phyloP scores from a whole-genome alignment of 2,113 vertebrate genomes.

The Psephotus haematonotus region DNA sequence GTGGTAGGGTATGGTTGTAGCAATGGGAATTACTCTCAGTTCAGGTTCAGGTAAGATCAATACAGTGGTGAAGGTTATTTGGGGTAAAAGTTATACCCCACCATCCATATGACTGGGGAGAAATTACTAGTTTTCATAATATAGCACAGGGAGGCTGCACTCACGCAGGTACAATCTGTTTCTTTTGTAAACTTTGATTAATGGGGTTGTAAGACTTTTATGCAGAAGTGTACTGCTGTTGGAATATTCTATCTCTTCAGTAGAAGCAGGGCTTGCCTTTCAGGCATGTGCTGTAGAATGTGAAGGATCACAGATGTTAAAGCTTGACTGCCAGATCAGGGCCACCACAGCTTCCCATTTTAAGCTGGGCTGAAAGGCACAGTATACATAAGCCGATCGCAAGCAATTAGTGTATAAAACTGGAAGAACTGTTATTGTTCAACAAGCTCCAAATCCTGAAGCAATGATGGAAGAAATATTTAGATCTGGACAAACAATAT shows the following conservation, averaged over 20 bases:
- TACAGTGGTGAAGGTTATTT: neutral
- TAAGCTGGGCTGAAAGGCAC: neutral
- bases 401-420: neutral
- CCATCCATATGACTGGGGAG: neutral
- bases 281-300: neutral
- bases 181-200: neutral
- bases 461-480: neutral
- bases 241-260: neutral
- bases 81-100: neutral
- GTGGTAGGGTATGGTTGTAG: neutral
- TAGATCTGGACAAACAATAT: neutral
- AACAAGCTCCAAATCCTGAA: neutral
- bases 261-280: neutral
- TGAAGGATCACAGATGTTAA: neutral
- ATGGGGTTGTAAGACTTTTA: neutral
- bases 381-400: neutral
- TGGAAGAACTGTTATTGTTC: neutral
- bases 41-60: neutral
- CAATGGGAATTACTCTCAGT: neutral
- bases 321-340: neutral
- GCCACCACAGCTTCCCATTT: neutral
- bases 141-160: neutral
- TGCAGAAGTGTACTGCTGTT: neutral
- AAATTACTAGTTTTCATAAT: neutral
- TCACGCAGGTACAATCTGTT: neutral